Base-by-base conservation (phyloP, 2,888 invertebrate genomes). In the Alviniconcha strummeri region DNA sequence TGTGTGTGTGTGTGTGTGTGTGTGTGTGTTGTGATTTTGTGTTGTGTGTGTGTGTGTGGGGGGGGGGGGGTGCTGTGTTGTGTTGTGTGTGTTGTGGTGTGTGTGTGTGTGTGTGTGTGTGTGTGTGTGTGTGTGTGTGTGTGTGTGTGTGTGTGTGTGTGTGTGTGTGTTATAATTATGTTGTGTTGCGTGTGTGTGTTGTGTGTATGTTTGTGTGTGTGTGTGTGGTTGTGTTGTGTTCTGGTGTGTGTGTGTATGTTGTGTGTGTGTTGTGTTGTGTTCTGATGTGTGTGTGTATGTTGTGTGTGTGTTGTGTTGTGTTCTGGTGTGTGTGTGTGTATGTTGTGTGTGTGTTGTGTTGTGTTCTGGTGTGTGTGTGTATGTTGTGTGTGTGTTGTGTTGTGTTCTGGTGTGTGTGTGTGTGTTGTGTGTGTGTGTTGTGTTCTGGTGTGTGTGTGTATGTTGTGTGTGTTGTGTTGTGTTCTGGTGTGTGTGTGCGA, bases 21-120 rank as follows among this genome's bases (percentile, higher is more conserved):
- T 71, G 71, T 71, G 71, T 71, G 71, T 71, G 71, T 71, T 71
- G 71, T 71, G 71, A n/a, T n/a, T n/a, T n/a, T 71, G 71, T 71
- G 71, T 71, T 71, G 71, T 71, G 71, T 19, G n/a, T 15, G 71
- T 19, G 71, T 71, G 71, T 19, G 71, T n/a, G n/a, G n/a, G n/a
- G n/a, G n/a, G n/a, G n/a, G n/a, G n/a, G n/a, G n/a, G n/a, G n/a
- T n/a, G n/a, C n/a, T n/a, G n/a, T 36, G 36, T 36, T 36, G 36
- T 36, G 36, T 36, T 36, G 36, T 36, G 36, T 36, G 36, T 36
- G 36, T 36, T 36, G n/a, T 8, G 19, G 4, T 8, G 71, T n/a
- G 71, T n/a, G 71, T n/a, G 71, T n/a, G 36, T 36, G n/a, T 36
- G 36, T 36, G n/a, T 36, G 36, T 36, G 36, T 36, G 36, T 36